Evolutionary conservation across 1,140 invertebrate genomes (phyloP), one percentile per base, ranked within the genome.

Genomic region (Bombus polaris): DNA sequence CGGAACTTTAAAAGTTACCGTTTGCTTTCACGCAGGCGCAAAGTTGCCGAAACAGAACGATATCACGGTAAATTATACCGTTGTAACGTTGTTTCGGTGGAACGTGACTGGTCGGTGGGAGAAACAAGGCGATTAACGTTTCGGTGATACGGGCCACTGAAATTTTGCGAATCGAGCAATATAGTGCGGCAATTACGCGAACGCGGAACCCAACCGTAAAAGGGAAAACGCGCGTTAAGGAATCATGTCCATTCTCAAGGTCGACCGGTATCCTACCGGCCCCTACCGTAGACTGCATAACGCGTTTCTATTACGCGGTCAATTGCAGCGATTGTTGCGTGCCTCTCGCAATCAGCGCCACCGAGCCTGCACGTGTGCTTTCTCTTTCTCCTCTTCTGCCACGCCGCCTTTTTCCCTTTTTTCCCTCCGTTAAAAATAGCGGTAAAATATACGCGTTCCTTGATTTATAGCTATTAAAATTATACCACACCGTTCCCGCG

Each of bases 291-390:
- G 77, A 88, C 92, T 92, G 91, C 92, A 92, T 93, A 93, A 93
- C 92, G 92, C 91, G 90, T 92, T 92, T 93, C 92, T 92, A 93
- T 93, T 93, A 93, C 91, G 92, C 92, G 92, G 90, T 93, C 92
- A 93, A 92, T 93, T 93, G 89, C 92, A 88, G 90, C 89, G 89
- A 89, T 90, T 91, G 91, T 93, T 91, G 91, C 91, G 91, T 92
- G 91, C 91, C 91, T 87, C 90, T 93, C 87, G 88, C 84, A 90
- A 91, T 91, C 86, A 89, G 83, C 85, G 87, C 76, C 78, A 75
- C 79, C 42, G 44, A 79, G 87, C 79, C 87, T 70, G 80, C 74
- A 68, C 74, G 72, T 76, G 75, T 68, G 79, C 73, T 86, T 70
- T 77, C 78, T 77, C 59, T 86, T 68, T 70, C 62, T 71, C 42